phyloP scores from a whole-genome alignment of 2,113 vertebrate genomes.

The Artemisiospiza belli region DNA sequence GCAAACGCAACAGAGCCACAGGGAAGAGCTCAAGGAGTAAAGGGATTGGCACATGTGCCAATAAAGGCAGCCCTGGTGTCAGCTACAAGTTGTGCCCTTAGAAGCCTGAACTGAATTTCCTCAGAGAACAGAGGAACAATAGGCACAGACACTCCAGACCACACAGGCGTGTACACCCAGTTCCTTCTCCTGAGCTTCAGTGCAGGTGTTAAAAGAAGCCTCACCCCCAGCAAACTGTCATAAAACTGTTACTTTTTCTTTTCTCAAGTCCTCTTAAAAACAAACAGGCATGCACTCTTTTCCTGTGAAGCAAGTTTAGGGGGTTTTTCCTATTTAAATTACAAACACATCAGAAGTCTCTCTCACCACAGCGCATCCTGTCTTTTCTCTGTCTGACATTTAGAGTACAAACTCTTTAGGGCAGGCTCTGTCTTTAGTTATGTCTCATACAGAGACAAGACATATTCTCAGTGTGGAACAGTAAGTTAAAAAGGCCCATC shows the following conservation, averaged over 20 bases:
- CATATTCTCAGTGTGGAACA: not conserved
- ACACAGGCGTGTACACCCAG: not conserved
- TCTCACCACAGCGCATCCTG: slow-evolving; percentile 48
- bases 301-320: slow-evolving; percentile 46
- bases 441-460: not conserved
- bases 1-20: not conserved
- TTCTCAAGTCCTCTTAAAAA: not conserved
- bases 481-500: not conserved
- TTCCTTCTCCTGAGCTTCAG: not conserved
- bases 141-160: not conserved
- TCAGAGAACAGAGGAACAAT: not conserved
- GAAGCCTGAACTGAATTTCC: not conserved
- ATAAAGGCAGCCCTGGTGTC: not conserved
- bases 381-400: slow-evolving; percentile 61
- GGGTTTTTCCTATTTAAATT: slow-evolving; percentile 42
- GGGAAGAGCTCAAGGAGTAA: not conserved
- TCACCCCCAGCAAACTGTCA: slow-evolving; percentile 51
- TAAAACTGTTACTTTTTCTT: slow-evolving; percentile 38
- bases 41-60: not conserved
- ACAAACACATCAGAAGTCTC: slow-evolving; percentile 50
- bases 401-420: slow-evolving; percentile 41
- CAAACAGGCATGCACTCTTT: not conserved
- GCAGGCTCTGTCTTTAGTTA: not conserved
- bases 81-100: not conserved
- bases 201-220: slow-evolving; percentile 42